Evolutionary conservation across 2,888 invertebrate species (phyloP), one percentile per base, ranked within the genome.

Genomic region (Dilophus febrilis): DNA sequence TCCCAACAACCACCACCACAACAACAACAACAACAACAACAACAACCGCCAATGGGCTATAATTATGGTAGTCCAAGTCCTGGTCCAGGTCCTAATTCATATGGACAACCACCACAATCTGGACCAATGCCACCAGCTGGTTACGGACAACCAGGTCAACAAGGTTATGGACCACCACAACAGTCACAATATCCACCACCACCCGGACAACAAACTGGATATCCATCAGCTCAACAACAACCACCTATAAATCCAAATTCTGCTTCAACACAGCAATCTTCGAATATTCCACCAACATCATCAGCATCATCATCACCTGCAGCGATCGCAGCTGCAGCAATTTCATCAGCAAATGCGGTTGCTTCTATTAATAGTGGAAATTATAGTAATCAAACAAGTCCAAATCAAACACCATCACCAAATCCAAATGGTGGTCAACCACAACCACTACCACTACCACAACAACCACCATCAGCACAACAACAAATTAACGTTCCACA

Each of bases 311-410:
- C 31, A 31, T 12, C 31, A 27, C 7, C 7, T 27, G 17, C 33
- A 14, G 16, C n/a, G 10, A 4, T 11, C 6, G 34, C 8, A 12
- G 30, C 38, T 22, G 31, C 40, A n/a, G 26, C 33, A 17, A 28
- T 22, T 35, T 51, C 54, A 10, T 55, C 58, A 27, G 58, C 57
- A 45, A 56, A 54, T 37, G 51, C 63, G 11, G 61, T 58, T 10
- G 54, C 51, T 41, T 16, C 35, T 10, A 27, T 27, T 8, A 27
- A 11, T 8, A n/a, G n/a, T 8, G 22, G 22, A 22, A 50, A 48
- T 13, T 68, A 70, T 44, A 65, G 58, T 42, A 66, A 60, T 42
- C 66, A 68, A 41, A 63, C 68, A 5, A 69, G 65, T 48, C 64
- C 67, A 3, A 64, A 65, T 10, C 64, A 64, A 50, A 56, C 62